Evolutionary conservation across 1,140 invertebrate genomes (phyloP), one percentile per base, ranked within the genome.

Genomic region (Megathymus violae): DNA sequence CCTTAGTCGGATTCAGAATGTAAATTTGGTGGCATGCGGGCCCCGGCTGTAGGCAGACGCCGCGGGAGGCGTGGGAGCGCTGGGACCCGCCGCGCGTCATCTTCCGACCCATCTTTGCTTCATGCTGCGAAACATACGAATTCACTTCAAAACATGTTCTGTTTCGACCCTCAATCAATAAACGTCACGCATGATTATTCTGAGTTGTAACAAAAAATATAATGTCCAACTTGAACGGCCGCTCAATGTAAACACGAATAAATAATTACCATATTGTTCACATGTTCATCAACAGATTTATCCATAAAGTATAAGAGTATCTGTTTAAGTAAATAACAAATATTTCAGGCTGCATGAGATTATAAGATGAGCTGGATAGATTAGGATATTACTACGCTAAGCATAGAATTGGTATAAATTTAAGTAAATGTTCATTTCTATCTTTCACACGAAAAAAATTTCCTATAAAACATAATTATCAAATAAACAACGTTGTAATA

Each of bases 101-200:
- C 75, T 70, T 71, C 71, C 73, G 76, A 77, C 76, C 79, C 71
- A 77, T 79, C 76, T 71, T 67, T 69, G 69, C 74, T 56, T 63
- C 85, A 88, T 74, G 85, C 88, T 86, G 88, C 68, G 88, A 82
- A 81, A 90, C 88, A 90, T 80, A 82, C 76, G 72, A 88, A 86
- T 78, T 78, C 82, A 84, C 83, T 90, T 88, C 68, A 59, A 81
- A 69, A 72, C 74, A 71, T 79, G 73, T 82, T 72, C 58, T 63
- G 47, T 63, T 69, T 62, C 70, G 54, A 72, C 70, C 64, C 72
- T 67, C 78, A 74, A 85, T 89, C 80, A 86, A 86, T 84, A 73
- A 40, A 78, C 65, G 78, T 82, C 80, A 74, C 62, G 59, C 54
- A 67, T 69, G 56, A 58, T 44, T 19, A 58, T 58, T 73, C 66